Base-by-base conservation (phyloP, 2,888 invertebrate genomes). In the Phaedon cochleariae region DNA sequence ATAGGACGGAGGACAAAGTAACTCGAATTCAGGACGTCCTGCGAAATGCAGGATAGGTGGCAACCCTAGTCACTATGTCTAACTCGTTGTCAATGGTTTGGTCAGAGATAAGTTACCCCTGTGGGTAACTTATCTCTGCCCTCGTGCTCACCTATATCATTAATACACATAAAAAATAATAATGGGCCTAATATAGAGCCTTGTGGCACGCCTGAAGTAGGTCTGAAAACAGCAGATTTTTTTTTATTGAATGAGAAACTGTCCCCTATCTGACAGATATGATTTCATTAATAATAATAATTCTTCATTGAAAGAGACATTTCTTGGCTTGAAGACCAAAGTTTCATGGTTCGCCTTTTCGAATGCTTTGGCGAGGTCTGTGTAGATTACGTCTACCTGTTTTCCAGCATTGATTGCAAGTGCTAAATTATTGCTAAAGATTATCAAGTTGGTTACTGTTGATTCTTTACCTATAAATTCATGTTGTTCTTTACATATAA, bases 301-400 rank as follows among this genome's bases (percentile, higher is more conserved):
- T 17, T 31, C 17, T 17, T 53, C n/a, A 15, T 17, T 17, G 10
- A 34, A 17, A 18, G 5, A n/a, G 52, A 52, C 22, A n/a, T 17
- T 17, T n/a, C n/a, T 34, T 15, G 18, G 20, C 20, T 34, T 20
- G 1, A 31, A 34, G 18, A 53, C 7, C 34, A 31, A 20, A n/a
- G n/a, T n/a, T n/a, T n/a, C n/a, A 18, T 53, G 53, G 34, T 29
- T 53, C 5, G 31, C 34, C 17, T 15, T 34, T 9, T 53, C 53
- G 26, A 53, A 53, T 9, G 53, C 53, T 18, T 53, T 53, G n/a
- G 52, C 7, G 12, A 52, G 17, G 52, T 52, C 52, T 15, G 52
- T 52, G 29, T 52, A 26, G 34, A 34, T 26, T 12, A 29, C 34
- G 12, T 53, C 53, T 15, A 53, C 34, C 20, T 53, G 53, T 9